A percentile compares a stretch with the other conserved stretches of the same genome.
phyloP scores from a whole-genome alignment of 2,797 vertebrate genomes.

The Lepus oiostolus region DNA sequence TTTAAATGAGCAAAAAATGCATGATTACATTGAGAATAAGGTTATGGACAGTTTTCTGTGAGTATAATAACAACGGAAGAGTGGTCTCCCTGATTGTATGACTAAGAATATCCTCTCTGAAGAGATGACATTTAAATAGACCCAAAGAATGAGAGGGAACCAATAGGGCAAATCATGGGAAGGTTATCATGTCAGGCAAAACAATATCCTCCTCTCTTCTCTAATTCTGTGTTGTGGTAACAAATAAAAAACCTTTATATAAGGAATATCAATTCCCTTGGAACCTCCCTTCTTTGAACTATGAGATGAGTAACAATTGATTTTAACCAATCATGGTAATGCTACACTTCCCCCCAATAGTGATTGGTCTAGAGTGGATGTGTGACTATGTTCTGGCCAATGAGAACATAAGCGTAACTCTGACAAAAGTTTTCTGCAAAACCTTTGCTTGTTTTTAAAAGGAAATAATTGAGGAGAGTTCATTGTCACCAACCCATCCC shows the following conservation, averaged over 20 bases:
- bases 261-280: not conserved
- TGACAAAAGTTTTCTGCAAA: not conserved
- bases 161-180: not conserved
- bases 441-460: not conserved
- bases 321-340: not conserved
- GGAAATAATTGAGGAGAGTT: not conserved
- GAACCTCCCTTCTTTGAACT: not conserved
- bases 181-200: not conserved
- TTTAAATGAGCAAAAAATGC: not conserved
- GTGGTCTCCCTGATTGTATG: not conserved
- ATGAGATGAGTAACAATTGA: not conserved
- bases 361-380: not conserved
- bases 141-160: not conserved
- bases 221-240: not conserved
- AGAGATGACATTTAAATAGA: no score
- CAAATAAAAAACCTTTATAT: not conserved
- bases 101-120: not conserved
- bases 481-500: not conserved
- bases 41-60: not conserved
- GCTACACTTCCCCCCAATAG: not conserved
- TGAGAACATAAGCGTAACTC: not conserved
- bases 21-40: slow-evolving; percentile 2
- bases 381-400: slow-evolving; percentile 3
- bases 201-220: not conserved
- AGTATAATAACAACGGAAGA: not conserved